Evolutionary conservation across 2,113 vertebrate genomes (phyloP).

Genomic region (Crypturellus undulatus): DNA sequence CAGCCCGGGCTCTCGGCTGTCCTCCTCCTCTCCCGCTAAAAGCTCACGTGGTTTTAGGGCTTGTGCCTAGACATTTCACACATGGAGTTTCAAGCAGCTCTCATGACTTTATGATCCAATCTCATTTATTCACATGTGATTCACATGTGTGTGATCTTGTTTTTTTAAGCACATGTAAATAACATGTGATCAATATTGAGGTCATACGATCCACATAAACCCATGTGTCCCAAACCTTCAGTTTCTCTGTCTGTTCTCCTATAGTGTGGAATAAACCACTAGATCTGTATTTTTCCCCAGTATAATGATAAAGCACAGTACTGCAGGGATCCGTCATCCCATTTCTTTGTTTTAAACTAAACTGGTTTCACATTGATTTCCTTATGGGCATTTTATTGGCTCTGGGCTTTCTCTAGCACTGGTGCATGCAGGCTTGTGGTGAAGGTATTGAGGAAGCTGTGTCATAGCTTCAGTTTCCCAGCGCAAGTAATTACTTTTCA

Average conservation of each 20-base stretch:
- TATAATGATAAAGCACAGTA: constrained; percentile 3
- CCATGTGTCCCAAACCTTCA: constrained; percentile 44
- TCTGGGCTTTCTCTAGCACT: constrained; percentile 13
- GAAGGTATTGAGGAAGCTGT: constrained; percentile 58
- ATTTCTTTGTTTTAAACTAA: constrained; percentile 17
- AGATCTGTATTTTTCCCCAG: background rate
- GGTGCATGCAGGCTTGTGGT: constrained; percentile 28
- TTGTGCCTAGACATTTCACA: background rate
- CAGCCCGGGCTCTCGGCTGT: background rate
- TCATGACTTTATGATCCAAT: constrained; percentile 31
- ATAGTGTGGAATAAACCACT: background rate
- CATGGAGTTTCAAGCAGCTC: constrained; percentile 40
- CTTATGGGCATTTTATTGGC: background rate
- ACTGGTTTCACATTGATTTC: constrained; percentile 1
- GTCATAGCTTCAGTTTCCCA: constrained; percentile 16
- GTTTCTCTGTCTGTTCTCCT: background rate
- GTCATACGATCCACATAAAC: constrained; percentile 25
- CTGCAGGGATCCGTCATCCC: background rate
- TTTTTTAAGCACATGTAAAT: constrained; percentile 34
- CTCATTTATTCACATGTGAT: constrained; percentile 23
- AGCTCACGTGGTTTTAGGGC: background rate
- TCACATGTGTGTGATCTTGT: background rate
- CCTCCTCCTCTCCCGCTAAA: background rate
- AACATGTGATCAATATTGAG: constrained; percentile 1
- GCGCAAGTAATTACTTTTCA: constrained; percentile 59